These are phyloP conservation scores for Halichoeres trimaculatus DNA, from an alignment of 2,113 vertebrate genomes.

Conservation along the genomic window DNA sequence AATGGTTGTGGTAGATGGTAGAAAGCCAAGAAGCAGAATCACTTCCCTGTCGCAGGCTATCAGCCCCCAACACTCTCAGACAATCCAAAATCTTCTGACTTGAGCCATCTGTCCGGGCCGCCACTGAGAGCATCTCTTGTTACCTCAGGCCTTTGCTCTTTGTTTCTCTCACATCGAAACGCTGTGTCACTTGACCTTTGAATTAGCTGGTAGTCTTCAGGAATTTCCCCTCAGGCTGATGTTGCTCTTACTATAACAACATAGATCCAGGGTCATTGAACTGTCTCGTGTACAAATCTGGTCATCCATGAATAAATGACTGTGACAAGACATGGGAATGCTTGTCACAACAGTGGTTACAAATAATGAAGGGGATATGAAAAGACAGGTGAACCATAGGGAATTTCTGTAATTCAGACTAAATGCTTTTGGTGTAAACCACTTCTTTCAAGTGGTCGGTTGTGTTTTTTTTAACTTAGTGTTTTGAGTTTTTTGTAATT, in stretches of 20 bases:
- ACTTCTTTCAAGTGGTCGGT: background rate
- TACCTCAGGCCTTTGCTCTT: constrained; percentile 42
- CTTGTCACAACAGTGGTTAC: constrained; percentile 42
- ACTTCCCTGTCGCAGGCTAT: constrained; percentile 20
- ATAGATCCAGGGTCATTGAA: constrained; percentile 46
- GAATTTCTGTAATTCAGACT: background rate
- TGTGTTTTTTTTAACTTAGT: background rate
- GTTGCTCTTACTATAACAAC: constrained; percentile 38
- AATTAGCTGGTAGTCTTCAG: constrained; percentile 43
- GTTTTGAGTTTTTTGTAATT: background rate
- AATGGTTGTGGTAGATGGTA: constrained; percentile 2
- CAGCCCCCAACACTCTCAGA: constrained; percentile 13
- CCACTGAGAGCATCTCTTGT: constrained; percentile 27
- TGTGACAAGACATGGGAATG: constrained; percentile 36
- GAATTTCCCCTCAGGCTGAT: constrained; percentile 43
- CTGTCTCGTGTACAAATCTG: constrained; percentile 33
- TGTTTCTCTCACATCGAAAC: constrained; percentile 35
- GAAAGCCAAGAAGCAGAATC: constrained; percentile 1
- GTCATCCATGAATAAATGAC: constrained; percentile 49
- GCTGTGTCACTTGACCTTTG: constrained; percentile 54
- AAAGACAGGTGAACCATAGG: constrained; percentile 17
- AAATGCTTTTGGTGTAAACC: constrained; percentile 1
- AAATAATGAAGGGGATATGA: constrained; percentile 23
- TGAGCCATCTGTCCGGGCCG: constrained; percentile 46
- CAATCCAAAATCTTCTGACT: constrained; percentile 33